Conservation (phyloP, 2,888 invertebrate genomes). For the Acronicta aceris region DNA sequence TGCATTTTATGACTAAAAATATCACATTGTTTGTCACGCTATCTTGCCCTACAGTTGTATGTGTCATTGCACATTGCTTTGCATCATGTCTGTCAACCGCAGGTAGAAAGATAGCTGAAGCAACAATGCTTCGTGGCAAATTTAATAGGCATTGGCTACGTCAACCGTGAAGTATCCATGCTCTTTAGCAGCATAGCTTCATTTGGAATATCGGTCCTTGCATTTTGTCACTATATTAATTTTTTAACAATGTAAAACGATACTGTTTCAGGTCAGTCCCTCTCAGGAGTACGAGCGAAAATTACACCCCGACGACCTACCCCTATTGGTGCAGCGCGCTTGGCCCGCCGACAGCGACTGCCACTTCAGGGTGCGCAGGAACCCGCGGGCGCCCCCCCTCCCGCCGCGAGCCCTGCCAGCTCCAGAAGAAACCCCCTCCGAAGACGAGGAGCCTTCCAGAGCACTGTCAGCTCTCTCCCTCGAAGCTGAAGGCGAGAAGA, state of each 20-base stretch:
- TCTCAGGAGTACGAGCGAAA: conserved; percentile 96
- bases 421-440: conserved; percentile 68
- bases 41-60: too few relatives aligned
- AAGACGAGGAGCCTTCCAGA: conserved; percentile 78
- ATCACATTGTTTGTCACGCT: too few relatives aligned
- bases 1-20: too few relatives aligned
- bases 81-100: too few relatives aligned
- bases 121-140: too few relatives aligned
- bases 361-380: conserved; percentile 95
- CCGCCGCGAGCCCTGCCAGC: conserved; percentile 88
- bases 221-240: too few relatives aligned
- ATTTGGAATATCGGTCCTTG: too few relatives aligned
- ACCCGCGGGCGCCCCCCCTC: conserved; percentile 94
- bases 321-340: conserved; percentile 94
- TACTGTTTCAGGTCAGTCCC: conserved; percentile 89
- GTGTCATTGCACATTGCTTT: too few relatives aligned
- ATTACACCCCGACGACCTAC: conserved; percentile 95
- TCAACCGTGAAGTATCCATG: too few relatives aligned
- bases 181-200: too few relatives aligned
- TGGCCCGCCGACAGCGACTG: conserved; percentile 92
- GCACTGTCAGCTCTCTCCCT: conserved; percentile 84
- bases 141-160: too few relatives aligned
- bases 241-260: background rate
- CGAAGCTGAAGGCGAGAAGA: conserved; percentile 78
- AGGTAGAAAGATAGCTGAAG: too few relatives aligned